A percentile compares a stretch with the other conserved stretches of the same genome.
These are phyloP conservation scores for Tipula confusa DNA, from an alignment of 2,888 invertebrate genomes.

Conservation along the genomic window DNA sequence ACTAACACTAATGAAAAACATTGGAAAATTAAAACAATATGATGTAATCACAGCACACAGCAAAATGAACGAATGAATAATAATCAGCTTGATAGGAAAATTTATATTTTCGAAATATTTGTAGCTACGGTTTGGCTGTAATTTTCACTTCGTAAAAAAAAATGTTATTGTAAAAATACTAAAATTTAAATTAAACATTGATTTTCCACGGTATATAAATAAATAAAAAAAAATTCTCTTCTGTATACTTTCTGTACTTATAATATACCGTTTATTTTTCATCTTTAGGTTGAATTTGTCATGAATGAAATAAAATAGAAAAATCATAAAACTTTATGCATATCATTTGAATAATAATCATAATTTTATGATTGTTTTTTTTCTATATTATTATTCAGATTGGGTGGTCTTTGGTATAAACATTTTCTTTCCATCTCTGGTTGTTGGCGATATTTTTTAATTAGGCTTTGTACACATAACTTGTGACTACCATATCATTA, in stretches of 20 bases:
- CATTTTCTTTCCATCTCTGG: background rate
- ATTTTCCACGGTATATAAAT: background rate
- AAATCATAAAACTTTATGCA: slow-evolving; percentile 3
- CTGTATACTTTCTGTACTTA: background rate
- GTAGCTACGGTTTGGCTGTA: background rate
- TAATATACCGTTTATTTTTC: background rate
- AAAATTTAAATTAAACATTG: slow-evolving; percentile 20
- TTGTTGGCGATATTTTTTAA: background rate
- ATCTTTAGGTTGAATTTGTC: background rate
- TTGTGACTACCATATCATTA: background rate
- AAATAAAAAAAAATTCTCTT: background rate
- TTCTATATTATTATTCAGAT: background rate
- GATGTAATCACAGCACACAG: background rate
- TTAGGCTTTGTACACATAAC: background rate
- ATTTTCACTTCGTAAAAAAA: background rate
- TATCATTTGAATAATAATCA: slow-evolving; percentile 20
- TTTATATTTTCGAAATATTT: background rate
- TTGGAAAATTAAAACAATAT: background rate
- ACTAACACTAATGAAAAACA: background rate
- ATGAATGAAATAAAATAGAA: background rate
- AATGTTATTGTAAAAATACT: background rate
- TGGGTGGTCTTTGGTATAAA: background rate
- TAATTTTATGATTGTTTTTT: background rate
- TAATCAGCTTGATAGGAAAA: background rate
- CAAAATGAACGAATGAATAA: background rate